Evolutionary conservation across 1,140 invertebrate genomes (phyloP).

Genomic region (Gryon sp.): DNA sequence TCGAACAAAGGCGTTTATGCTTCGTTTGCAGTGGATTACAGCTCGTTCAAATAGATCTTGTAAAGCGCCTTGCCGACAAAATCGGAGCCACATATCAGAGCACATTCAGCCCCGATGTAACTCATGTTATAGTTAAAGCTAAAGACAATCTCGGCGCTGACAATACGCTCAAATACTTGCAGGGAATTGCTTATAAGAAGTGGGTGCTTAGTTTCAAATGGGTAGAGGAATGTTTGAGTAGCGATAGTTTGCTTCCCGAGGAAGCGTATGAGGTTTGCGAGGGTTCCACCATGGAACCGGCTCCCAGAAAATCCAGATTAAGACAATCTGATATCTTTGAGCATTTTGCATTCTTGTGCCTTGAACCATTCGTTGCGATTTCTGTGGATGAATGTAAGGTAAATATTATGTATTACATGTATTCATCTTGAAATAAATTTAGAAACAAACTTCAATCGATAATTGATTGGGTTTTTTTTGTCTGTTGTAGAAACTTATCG

Average conservation of each 20-base stretch:
- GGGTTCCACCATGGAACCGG: constrained; percentile 29
- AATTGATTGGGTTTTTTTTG: constrained; percentile 43
- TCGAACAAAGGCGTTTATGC: constrained; percentile 10
- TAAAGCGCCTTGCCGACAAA: constrained; percentile 39
- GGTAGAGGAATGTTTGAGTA: constrained; percentile 83
- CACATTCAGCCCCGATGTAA: constrained; percentile 38
- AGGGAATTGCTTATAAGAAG: constrained; percentile 58
- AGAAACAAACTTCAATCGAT: constrained; percentile 71
- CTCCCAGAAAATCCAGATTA: constrained; percentile 51
- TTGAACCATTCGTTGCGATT: constrained; percentile 43
- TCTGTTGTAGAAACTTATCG: constrained; percentile 52
- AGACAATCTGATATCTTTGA: constrained; percentile 33
- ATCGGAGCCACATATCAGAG: constrained; percentile 37
- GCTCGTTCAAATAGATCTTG: constrained; percentile 33
- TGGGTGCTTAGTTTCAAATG: constrained; percentile 75
- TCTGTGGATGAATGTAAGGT: constrained; percentile 40
- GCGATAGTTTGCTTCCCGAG: constrained; percentile 80
- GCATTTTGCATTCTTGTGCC: constrained; percentile 48
- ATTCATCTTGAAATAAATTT: no score
- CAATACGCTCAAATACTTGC: constrained; percentile 60
- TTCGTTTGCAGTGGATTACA: constrained; percentile 58
- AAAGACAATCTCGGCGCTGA: constrained; percentile 22
- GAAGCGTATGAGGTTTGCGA: constrained; percentile 75
- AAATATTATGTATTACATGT: constrained; percentile 5
- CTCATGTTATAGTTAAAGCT: constrained; percentile 56